phyloP scores from a whole-genome alignment of 2,888 invertebrate species.

The Epiblema foenella region DNA sequence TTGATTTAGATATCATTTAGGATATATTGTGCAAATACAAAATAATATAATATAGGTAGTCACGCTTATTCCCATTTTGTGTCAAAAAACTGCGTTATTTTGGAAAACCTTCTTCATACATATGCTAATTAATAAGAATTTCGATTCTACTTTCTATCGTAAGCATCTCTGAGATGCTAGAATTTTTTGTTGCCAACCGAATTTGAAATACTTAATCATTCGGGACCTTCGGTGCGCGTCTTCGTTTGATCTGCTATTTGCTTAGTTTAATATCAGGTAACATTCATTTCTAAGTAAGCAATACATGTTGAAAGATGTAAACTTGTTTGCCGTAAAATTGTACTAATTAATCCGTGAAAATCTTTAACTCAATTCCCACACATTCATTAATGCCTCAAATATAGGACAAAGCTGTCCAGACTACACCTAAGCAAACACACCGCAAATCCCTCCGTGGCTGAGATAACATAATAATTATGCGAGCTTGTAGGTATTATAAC shows the following conservation, averaged over 20 bases:
- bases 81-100: too few relatives aligned
- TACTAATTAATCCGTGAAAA: slow-evolving; percentile 12
- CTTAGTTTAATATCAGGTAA: not conserved
- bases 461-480: slow-evolving; percentile 17
- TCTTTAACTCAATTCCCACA: not conserved
- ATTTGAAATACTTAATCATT: not conserved
- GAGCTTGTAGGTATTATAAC: slow-evolving; percentile 24
- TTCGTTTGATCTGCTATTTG: not conserved
- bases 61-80: too few relatives aligned
- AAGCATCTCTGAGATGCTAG: not conserved
- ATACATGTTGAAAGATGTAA: not conserved
- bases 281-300: not conserved
- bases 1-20: not conserved
- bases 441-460: slow-evolving; percentile 8
- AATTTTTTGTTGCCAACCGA: not conserved
- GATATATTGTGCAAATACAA: too few relatives aligned
- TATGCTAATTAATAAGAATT: too few relatives aligned
- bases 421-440: slow-evolving; percentile 23
- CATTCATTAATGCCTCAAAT: slow-evolving; percentile 26
- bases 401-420: slow-evolving; percentile 1
- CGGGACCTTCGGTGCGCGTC: not conserved
- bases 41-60: too few relatives aligned
- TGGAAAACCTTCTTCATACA: too few relatives aligned
- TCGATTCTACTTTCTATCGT: not conserved
- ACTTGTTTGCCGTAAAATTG: not conserved